phyloP scores from a whole-genome alignment of 2,797 vertebrate species.

The Hypotaenidia okinawae region DNA sequence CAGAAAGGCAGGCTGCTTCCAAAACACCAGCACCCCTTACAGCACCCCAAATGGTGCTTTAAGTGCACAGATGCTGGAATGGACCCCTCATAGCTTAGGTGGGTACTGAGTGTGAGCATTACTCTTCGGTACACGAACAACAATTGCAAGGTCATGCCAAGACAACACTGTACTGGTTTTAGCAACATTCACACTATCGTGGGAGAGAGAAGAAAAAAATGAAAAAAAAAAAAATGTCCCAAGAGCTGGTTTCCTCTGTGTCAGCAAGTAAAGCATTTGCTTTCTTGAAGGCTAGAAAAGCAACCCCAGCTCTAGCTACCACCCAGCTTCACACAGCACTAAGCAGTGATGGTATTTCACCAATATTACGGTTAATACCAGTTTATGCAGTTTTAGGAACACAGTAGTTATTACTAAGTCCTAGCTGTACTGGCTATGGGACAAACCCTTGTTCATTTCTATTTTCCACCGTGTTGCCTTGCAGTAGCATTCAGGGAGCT shows the following conservation, averaged over 20 bases:
- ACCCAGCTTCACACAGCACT: not conserved
- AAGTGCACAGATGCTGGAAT: not conserved
- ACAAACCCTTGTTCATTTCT: not conserved
- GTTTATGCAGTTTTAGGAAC: not conserved
- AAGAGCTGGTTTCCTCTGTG: not conserved
- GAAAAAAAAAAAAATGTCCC: too few species aligned
- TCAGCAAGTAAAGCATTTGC: not conserved
- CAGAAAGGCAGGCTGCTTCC: not conserved
- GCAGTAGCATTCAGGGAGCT: not conserved
- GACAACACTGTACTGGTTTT: not conserved
- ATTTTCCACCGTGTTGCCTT: not conserved
- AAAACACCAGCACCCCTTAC: not conserved
- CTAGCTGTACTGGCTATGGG: not conserved
- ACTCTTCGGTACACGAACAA: not conserved
- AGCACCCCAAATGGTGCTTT: fast-evolving
- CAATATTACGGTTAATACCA: not conserved
- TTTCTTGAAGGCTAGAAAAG: not conserved
- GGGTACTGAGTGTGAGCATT: not conserved
- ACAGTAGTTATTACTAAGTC: not conserved
- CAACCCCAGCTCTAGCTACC: not conserved
- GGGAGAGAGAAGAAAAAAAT: too few species aligned
- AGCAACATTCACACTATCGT: too few species aligned
- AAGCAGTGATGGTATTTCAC: not conserved
- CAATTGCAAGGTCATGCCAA: not conserved
- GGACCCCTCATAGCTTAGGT: not conserved